These are phyloP conservation scores for Cantharis rufa DNA, from an alignment of 2,888 invertebrate genomes.

Conservation along the genomic window DNA sequence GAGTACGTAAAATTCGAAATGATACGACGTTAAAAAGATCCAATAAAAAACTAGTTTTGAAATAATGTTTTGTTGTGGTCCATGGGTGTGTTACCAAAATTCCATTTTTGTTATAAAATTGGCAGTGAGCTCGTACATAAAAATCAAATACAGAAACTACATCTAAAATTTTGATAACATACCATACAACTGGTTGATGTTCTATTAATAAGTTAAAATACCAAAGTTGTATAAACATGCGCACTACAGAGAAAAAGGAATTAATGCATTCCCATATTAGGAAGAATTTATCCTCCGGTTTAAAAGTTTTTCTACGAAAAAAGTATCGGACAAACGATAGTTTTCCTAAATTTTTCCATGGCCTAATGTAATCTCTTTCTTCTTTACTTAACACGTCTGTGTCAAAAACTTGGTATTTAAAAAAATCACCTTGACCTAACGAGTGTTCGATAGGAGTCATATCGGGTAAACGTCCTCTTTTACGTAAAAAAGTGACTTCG, in stretches of 20 bases:
- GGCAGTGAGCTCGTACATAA: constrained; percentile 57
- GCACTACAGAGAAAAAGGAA: not conserved
- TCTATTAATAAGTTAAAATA: constrained; percentile 5
- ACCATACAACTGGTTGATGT: not conserved
- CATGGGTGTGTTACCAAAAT: constrained; percentile 59
- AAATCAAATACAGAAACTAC: not conserved
- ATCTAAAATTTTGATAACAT: not conserved
- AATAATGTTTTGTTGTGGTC: constrained; percentile 57
- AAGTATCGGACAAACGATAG: constrained; percentile 26
- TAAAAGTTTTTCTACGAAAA: constrained; percentile 13
- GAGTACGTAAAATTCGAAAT: constrained; percentile 51
- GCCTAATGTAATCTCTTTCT: constrained; percentile 10
- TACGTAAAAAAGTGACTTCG: constrained; percentile 20
- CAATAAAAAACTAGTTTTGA: constrained; percentile 54
- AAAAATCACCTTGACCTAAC: constrained; percentile 25
- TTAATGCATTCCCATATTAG: constrained; percentile 27
- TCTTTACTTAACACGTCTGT: constrained; percentile 10
- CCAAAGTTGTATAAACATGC: not conserved
- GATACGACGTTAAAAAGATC: constrained; percentile 57
- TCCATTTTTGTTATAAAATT: constrained; percentile 58
- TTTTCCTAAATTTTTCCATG: constrained; percentile 16
- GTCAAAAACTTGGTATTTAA: constrained; percentile 27
- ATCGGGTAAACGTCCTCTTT: constrained; percentile 22
- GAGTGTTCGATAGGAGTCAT: constrained; percentile 20
- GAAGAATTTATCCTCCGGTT: constrained; percentile 25